Percentiles rank a stretch among this genome's conserved stretches.
Evolutionary conservation across 1,140 invertebrate genomes (phyloP).

Genomic region (Tribolium castaneum): DNA sequence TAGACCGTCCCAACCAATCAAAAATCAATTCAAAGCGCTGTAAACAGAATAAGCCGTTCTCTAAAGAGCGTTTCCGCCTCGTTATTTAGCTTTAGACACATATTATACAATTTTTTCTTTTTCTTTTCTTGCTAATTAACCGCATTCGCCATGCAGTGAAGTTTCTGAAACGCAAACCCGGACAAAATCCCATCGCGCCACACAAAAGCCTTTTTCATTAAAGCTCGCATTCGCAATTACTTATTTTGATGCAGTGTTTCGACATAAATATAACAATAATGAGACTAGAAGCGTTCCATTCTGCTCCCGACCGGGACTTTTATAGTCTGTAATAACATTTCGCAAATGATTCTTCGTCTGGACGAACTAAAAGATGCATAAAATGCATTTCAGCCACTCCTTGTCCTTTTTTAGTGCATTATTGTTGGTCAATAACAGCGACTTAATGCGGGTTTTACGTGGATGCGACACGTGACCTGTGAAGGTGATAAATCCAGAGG

Average conservation of each 20-base stretch:
- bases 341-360: slow-evolving; percentile 24
- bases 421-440: too few species aligned
- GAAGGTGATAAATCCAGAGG: neutral
- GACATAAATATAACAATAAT: slow-evolving; percentile 21
- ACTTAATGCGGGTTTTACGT: slow-evolving; percentile 14
- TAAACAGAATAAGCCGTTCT: too few species aligned
- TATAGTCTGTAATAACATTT: slow-evolving; percentile 21
- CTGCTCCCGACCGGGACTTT: neutral
- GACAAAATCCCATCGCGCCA: neutral
- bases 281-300: slow-evolving; percentile 6
- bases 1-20: too few species aligned
- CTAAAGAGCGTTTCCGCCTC: too few species aligned
- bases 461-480: slow-evolving; percentile 11
- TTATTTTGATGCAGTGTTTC: slow-evolving; percentile 23
- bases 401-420: neutral
- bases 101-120: neutral
- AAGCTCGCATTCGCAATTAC: slow-evolving; percentile 6
- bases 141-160: neutral
- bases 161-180: neutral
- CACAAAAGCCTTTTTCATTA: slow-evolving; percentile 14
- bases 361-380: neutral
- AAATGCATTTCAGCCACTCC: neutral
- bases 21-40: too few species aligned
- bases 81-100: too few species aligned
- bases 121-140: neutral